phyloP scores from a whole-genome alignment of 2,113 vertebrate genomes.

The Macaca fascicularis region T2T-MFA8v1.1 NC_088387.1:48834001-48834500 shows the following conservation, averaged over 20 bases:
- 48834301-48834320: not conserved
- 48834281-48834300: not conserved
- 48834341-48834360: not conserved
- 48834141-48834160: constrained; percentile 83
- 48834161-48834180: constrained; percentile 87
- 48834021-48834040: constrained; percentile 3
- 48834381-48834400: not conserved
- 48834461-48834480: not conserved
- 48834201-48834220: constrained; percentile 79
- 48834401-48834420: not conserved
- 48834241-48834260: constrained; percentile 27
- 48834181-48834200: constrained; percentile 87
- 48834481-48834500: not conserved
- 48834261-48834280: not conserved
- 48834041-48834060: not conserved
- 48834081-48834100: not conserved
- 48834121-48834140: constrained; percentile 80
- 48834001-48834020: not conserved
- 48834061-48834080: constrained; percentile 10
- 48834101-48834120: constrained; percentile 61
- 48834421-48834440: not conserved
- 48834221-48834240: constrained; percentile 77
- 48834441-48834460: not conserved
- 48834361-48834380: not conserved
- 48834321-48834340: not conserved